phyloP scores from a whole-genome alignment of 2,797 vertebrate genomes.

The Liparis tanakae region DNA sequence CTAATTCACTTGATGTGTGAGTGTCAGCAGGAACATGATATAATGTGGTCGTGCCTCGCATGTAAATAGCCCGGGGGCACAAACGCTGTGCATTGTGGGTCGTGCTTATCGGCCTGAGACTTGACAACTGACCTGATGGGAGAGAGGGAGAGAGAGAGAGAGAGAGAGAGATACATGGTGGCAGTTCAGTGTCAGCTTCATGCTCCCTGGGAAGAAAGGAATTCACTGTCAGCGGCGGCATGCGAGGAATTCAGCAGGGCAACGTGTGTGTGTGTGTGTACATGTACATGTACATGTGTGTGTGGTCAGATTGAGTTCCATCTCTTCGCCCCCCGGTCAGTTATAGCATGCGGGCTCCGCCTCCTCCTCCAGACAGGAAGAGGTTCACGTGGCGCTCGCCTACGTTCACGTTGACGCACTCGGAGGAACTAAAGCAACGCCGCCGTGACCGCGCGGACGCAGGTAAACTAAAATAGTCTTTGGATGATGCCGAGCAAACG shows the following conservation, averaged over 20 bases:
- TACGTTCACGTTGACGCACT: slow-evolving; percentile 19
- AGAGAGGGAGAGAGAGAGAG: slow-evolving; percentile 15
- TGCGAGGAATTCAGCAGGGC: slow-evolving; percentile 55
- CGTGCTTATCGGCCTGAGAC: slow-evolving; percentile 3
- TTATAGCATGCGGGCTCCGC: slow-evolving; percentile 42
- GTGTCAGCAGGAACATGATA: too few relatives aligned
- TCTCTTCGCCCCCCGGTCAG: slow-evolving; percentile 46
- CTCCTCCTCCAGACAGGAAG: slow-evolving; percentile 24
- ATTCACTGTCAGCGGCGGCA: slow-evolving; percentile 54
- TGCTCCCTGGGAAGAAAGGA: slow-evolving; percentile 10
- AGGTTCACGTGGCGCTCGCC: slow-evolving; percentile 21
- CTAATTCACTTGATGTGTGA: too few relatives aligned
- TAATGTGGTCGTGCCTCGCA: neutral
- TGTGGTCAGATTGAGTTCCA: slow-evolving; percentile 63
- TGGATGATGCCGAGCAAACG: slow-evolving; percentile 4
- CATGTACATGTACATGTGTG: slow-evolving; percentile 5
- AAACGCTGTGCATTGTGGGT: neutral
- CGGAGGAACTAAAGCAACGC: slow-evolving; percentile 34
- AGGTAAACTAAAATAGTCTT: slow-evolving; percentile 45
- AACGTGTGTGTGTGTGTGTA: neutral
- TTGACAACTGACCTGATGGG: neutral
- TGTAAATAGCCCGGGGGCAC: neutral
- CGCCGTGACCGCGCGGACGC: slow-evolving; percentile 21
- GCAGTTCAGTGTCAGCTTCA: slow-evolving; percentile 35
- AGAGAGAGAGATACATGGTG: neutral